Conservation (phyloP, 2,113 vertebrate genomes). For the Phyllostomus discolor region DNA sequence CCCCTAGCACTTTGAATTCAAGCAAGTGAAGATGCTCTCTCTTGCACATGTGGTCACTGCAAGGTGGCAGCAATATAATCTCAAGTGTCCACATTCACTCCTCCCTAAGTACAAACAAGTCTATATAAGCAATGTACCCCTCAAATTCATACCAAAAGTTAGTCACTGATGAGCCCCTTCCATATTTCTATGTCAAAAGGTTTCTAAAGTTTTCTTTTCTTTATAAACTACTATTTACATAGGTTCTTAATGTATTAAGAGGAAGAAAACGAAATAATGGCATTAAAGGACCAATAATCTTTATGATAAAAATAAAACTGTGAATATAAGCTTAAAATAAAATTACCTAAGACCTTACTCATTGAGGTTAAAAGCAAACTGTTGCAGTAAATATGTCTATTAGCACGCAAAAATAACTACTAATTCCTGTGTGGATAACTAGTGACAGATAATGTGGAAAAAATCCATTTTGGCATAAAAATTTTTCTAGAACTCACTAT, state of each 20-base stretch:
- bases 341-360: neutral
- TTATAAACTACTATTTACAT: neutral
- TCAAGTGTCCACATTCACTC: neutral
- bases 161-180: neutral
- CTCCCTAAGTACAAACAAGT: neutral
- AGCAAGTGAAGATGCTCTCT: neutral
- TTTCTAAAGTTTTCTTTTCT: neutral
- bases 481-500: neutral
- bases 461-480: neutral
- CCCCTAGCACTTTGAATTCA: neutral
- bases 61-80: neutral
- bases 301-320: neutral
- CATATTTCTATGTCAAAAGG: neutral
- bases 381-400: neutral
- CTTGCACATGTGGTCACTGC: no score
- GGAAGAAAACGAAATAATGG: neutral
- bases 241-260: neutral
- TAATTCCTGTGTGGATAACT: neutral
- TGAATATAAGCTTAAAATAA: slow-evolving; percentile 17
- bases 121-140: neutral
- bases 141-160: neutral
- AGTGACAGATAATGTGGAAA: neutral
- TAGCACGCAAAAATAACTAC: neutral
- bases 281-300: neutral
- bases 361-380: neutral